phyloP scores from a whole-genome alignment of 2,888 invertebrate genomes.

The Dusona sp. region DNA sequence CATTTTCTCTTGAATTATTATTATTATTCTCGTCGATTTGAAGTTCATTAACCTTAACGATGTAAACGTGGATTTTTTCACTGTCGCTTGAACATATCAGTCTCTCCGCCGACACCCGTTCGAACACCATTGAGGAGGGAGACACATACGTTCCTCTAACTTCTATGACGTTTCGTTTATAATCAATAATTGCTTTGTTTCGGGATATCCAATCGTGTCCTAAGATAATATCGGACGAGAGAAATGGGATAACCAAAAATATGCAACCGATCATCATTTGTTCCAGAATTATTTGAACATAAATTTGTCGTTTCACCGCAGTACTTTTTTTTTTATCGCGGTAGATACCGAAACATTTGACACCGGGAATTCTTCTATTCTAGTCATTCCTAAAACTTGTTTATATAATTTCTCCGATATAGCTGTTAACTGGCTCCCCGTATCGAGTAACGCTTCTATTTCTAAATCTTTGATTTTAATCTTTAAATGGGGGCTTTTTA shows the following conservation, averaged over 20 bases:
- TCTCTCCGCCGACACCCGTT: background rate
- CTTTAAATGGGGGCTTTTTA: background rate
- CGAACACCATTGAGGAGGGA: background rate
- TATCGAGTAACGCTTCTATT: slow-evolving; percentile 36
- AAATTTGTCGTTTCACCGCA: slow-evolving; percentile 45
- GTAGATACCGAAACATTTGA: slow-evolving; percentile 41
- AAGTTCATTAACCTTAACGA: background rate
- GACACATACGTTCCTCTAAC: background rate
- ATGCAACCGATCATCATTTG: background rate
- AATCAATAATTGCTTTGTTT: background rate
- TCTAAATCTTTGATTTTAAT: background rate
- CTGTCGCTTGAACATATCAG: background rate
- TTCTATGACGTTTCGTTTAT: background rate
- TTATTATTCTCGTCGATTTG: background rate
- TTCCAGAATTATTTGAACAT: slow-evolving; percentile 17
- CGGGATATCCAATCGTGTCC: slow-evolving; percentile 59
- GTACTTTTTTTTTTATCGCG: slow-evolving; percentile 52
- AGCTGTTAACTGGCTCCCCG: slow-evolving; percentile 56
- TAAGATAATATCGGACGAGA: slow-evolving; percentile 49
- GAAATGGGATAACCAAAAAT: background rate
- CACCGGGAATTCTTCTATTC: slow-evolving; percentile 46
- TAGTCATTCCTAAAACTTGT: background rate
- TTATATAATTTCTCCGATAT: slow-evolving; percentile 54
- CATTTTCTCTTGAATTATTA: background rate
- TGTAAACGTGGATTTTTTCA: background rate